Base-by-base conservation (phyloP, 2,888 invertebrate species). In the Willowsia nigromaculata region DNA sequence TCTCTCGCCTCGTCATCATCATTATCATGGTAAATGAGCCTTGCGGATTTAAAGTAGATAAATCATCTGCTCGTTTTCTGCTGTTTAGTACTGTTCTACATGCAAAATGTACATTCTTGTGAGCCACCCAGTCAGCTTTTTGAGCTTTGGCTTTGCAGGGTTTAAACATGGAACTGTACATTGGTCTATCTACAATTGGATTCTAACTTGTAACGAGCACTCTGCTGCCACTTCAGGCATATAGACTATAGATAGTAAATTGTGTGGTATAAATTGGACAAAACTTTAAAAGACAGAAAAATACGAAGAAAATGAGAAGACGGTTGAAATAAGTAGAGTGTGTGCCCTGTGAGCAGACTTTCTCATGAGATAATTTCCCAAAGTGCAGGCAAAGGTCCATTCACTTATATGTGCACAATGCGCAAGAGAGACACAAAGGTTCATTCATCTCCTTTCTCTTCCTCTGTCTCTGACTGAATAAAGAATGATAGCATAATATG, bases 31-130 rank as follows among this genome's bases (percentile, higher is more conserved):
- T 85, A 85, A 85, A 85, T 85, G 84, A 85, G 84, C 84, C 74
- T 85, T 85, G 59, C 84, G 84, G 84, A 85, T 85, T 85, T 85
- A 85, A 85, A 85, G 84, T 85, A 85, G 84, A 85, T 85, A 85
- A 85, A 85, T 85, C 84, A 85, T 85, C 84, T 59, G 74, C 74
- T 74, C 84, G 74, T 85, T 85, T 71, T 74, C 50, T 68, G 68
- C 33, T 50, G 11, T 30, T 62, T 7, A 15, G 5, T 43, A 62
- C 81, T 62, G 27, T 13, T 62, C 25, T 30, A 62, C 30, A n/a
- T n/a, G n/a, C n/a, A n/a, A 4, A 30, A 62, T 25, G 62, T 33
- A 11, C 30, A 13, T 62, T 27, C 13, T 27, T 27, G 30, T 62
- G 15, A 15, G 30, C 30, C 30, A 13, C 30, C 30, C 30, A 62